These are phyloP conservation scores for Leucophora obtusa DNA, from an alignment of 2,888 invertebrate species.

Conservation along the genomic window DNA sequence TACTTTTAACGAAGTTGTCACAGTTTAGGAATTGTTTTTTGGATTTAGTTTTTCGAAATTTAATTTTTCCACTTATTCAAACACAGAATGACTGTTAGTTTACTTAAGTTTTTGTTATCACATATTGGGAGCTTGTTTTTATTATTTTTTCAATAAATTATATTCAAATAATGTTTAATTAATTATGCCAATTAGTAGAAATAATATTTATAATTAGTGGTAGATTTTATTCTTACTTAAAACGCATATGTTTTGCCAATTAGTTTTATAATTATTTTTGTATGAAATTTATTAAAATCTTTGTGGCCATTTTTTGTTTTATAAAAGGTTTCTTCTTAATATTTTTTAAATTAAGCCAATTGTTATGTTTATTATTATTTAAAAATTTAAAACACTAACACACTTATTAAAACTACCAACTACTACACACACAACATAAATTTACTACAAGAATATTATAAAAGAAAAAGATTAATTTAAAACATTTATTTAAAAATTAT, in stretches of 20 bases:
- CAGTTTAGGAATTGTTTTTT: slow-evolving; percentile 12
- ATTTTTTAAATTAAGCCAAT: slow-evolving; percentile 30
- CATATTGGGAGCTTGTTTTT: slow-evolving; percentile 57
- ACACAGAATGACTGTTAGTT: slow-evolving; percentile 53
- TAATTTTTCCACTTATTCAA: slow-evolving; percentile 25
- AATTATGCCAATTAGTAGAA: slow-evolving; percentile 38
- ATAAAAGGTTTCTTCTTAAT: slow-evolving; percentile 1
- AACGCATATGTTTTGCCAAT: slow-evolving; percentile 38
- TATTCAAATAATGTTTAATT: slow-evolving; percentile 24
- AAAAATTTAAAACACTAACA: slow-evolving; percentile 27
- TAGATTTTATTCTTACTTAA: neutral
- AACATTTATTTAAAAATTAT: neutral
- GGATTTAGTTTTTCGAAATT: slow-evolving; percentile 6
- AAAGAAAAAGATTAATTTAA: slow-evolving; percentile 32
- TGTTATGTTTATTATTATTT: slow-evolving; percentile 24
- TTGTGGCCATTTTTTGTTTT: slow-evolving; percentile 57
- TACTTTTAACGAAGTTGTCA: slow-evolving; percentile 41
- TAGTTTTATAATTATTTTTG: neutral
- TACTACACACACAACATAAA: slow-evolving; percentile 59
- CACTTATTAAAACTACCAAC: slow-evolving; percentile 47
- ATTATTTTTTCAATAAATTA: neutral
- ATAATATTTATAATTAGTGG: neutral
- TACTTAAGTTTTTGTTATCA: slow-evolving; percentile 43
- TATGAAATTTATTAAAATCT: slow-evolving; percentile 42
- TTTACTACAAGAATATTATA: slow-evolving; percentile 56